Evolutionary conservation across 2,113 vertebrate genomes (phyloP).

Genomic region (Cichladusa arquata): DNA sequence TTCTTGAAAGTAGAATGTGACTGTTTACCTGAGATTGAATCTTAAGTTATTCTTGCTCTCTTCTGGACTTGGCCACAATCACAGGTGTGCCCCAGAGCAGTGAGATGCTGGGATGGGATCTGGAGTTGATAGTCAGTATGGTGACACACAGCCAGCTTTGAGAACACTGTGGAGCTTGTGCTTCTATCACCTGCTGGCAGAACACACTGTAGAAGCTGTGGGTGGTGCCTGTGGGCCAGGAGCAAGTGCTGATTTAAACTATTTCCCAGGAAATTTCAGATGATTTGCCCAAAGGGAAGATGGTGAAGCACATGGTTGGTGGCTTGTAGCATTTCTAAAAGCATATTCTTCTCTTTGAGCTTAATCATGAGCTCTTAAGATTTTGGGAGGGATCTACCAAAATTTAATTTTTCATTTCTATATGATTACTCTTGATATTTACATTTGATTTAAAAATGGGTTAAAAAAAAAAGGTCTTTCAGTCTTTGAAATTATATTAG

Average conservation of each 20-base stretch:
- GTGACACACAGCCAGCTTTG: background rate
- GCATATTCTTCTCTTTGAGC: background rate
- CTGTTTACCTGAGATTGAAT: background rate
- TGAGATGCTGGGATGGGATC: background rate
- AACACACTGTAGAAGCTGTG: background rate
- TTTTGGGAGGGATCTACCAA: background rate
- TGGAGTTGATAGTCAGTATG: background rate
- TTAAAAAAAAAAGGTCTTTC: background rate
- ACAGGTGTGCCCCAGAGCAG: rapidly evolving
- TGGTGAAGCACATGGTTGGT: background rate
- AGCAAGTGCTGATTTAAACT: background rate
- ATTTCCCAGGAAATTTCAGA: background rate
- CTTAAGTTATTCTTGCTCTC: background rate
- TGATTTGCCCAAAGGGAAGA: background rate
- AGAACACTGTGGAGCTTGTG: background rate
- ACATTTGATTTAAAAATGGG: background rate
- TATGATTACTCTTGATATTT: background rate
- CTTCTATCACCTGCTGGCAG: background rate
- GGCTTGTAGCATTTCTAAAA: background rate
- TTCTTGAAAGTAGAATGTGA: background rate
- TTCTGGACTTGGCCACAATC: background rate
- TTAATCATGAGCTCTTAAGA: background rate
- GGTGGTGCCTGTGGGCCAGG: background rate
- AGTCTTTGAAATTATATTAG: background rate
- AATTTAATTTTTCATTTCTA: background rate